phyloP scores from a whole-genome alignment of 2,888 invertebrate species.

The Meganola albula region DNA sequence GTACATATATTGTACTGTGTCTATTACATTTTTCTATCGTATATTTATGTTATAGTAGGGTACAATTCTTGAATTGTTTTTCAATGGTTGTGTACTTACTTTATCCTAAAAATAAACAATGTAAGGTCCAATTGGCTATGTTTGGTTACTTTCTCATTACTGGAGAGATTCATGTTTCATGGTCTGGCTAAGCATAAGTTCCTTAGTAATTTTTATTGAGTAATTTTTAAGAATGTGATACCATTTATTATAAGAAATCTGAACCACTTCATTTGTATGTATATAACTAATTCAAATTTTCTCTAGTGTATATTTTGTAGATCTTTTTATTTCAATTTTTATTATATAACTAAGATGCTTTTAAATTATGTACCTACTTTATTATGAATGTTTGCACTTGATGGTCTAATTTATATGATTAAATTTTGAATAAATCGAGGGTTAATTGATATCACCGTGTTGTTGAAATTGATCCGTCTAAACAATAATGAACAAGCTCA shows the following conservation, averaged over 20 bases:
- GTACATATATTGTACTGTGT: conserved; percentile 27
- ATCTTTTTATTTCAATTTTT: conserved; percentile 53
- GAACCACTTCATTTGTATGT: conserved; percentile 52
- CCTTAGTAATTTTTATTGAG: conserved; percentile 66
- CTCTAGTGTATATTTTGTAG: conserved; percentile 54
- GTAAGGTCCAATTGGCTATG: conserved; percentile 41
- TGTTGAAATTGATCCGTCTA: too few species aligned
- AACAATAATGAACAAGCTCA: conserved; percentile 48
- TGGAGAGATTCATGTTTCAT: conserved; percentile 52
- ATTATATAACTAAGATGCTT: conserved; percentile 43
- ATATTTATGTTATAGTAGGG: conserved; percentile 28
- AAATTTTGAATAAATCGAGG: too few species aligned
- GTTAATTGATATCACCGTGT: too few species aligned
- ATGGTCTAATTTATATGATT: conserved; percentile 40
- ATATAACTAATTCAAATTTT: conserved; percentile 44
- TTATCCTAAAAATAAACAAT: conserved; percentile 37
- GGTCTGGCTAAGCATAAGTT: conserved; percentile 71
- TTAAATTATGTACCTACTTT: conserved; percentile 37
- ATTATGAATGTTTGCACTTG: conserved; percentile 38
- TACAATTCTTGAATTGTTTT: conserved; percentile 47
- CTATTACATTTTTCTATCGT: conserved; percentile 22
- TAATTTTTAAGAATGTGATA: conserved; percentile 73
- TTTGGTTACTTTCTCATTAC: conserved; percentile 39
- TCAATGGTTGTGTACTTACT: conserved; percentile 75
- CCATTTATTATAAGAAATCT: conserved; percentile 69